Evolutionary conservation across 37 sponge, comb jelly and placozoan species (phyloP), one percentile per base, ranked within the genome.

Genomic region (Geodia barretti): DNA sequence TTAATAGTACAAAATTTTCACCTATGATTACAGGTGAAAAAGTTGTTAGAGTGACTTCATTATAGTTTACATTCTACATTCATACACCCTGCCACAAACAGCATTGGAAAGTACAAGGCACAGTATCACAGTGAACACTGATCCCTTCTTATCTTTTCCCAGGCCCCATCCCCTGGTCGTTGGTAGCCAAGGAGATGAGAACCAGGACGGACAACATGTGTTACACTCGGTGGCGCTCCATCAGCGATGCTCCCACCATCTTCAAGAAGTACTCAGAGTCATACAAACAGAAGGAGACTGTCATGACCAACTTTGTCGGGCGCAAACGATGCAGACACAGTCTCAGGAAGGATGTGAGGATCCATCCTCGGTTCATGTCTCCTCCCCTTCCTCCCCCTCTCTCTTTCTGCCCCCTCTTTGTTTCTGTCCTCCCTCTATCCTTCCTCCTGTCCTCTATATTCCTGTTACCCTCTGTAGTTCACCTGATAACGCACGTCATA

Each of bases 131-230:
- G 29, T 23, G 11, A 26, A 64, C 65, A 23, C 20, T 23, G 7
- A 29, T 64, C 24, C 30, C n/a, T 7, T 29, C 29, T 26, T 29
- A 4, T n/a, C 20, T 7, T 26, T 7, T 29, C 30, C 29, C 58
- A 43, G 81, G 81, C 0, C 60, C 62, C 7, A 70, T 80, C 60
- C 35, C 59, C 4, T 80, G 81, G 81, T 19, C 81, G 37, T 36
- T 33, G 60, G 71, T 80, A 34, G 81, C 81, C 37, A 9, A 25
- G 31, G n/a, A 60, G 38, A 34, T 80, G 63, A 62, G 60, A 5
- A 59, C 32, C 17, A 30, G 81, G 33, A 80, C 81, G 0, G 81
- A 80, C 72, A 71, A 34, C 62, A 80, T 80, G 81, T 80, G 81
- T 8, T 5, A 62, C 5, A 25, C 24, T 0, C 81, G 81, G 31